phyloP scores from a whole-genome alignment of 2,113 vertebrate species.

The Chitala chitala region DNA sequence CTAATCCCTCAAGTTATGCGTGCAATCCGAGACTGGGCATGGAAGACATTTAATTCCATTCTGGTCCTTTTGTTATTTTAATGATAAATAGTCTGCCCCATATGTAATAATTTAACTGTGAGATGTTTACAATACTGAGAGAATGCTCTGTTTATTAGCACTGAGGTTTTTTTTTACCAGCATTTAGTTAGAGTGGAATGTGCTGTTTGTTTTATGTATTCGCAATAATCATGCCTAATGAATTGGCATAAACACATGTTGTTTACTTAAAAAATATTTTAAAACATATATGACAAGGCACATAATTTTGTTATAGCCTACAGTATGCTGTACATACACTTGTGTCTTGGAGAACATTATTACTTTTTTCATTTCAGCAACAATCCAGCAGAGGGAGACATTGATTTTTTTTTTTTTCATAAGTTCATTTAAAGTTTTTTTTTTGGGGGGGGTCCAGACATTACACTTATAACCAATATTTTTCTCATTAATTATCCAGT shows the following conservation, averaged over 20 bases:
- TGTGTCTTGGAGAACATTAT: too few species aligned
- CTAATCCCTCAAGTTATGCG: conserved; percentile 52
- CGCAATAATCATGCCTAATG: too few species aligned
- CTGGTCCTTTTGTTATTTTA: conserved; percentile 35
- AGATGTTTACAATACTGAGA: too few species aligned
- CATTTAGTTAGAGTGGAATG: conserved; percentile 43
- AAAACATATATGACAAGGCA: neutral
- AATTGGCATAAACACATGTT: too few species aligned
- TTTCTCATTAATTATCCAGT: neutral
- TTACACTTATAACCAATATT: neutral
- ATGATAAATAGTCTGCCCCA: conserved; percentile 26
- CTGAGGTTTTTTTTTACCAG: too few species aligned
- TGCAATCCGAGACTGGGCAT: conserved; percentile 51
- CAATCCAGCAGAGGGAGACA: conserved; percentile 12
- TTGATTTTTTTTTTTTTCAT: neutral
- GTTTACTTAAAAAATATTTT: neutral
- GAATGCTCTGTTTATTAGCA: too few species aligned
- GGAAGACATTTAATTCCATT: conserved; percentile 43
- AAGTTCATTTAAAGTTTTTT: neutral
- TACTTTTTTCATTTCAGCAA: neutral
- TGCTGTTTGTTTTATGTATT: too few species aligned
- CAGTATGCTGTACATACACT: too few species aligned
- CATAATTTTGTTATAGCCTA: too few species aligned
- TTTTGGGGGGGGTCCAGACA: neutral
- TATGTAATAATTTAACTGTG: too few species aligned